Base-by-base conservation (phyloP, 2,888 invertebrate species). In the Nomada lathburiana region DNA sequence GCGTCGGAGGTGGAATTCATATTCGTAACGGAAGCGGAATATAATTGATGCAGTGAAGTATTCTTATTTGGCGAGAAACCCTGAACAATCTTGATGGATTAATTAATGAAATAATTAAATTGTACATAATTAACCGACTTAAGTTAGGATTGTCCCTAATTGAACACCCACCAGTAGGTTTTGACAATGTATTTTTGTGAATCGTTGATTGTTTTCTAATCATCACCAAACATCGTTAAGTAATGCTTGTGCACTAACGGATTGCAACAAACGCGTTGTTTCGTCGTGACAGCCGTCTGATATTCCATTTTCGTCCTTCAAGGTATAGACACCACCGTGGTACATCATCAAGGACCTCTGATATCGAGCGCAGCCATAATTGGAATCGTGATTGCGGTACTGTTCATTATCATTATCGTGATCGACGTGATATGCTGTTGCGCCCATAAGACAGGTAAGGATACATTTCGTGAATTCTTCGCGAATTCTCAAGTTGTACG, bases 351-450 rank as follows among this genome's bases (percentile, higher is more conserved):
- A 62, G 94, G 92, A 47, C 95, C 96, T 78, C 93, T 95, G 69
- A 94, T 97, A 83, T 96, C 96, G 88, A 97, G 96, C 90, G 96
- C 96, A 18, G 96, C 97, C 76, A 97, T 98, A 90, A 97, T 98
- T 89, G 97, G 97, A 83, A 96, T 98, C 89, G 97, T 98, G 50
- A 95, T 98, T 80, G 97, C 96, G 59, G 94, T 97, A 86, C 95
- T 98, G 84, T 95, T 98, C 82, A 94, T 98, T 89, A 95, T 98
- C 85, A 93, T 96, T 81, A 92, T 96, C 88, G 92, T 96, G 87
- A 96, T 98, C 89, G 99, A 99, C 93, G 95, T 98, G 11, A 95
- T 97, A 55, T 98, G 98, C 92, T 97, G 97, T 93, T 95, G 96
- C 94, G 94, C 95, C 83, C 95, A 95, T 89, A 94, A 95, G 89